Evolutionary conservation across 1,140 invertebrate species (phyloP).

Genomic region (Pseudomyrmex pallidus): DNA sequence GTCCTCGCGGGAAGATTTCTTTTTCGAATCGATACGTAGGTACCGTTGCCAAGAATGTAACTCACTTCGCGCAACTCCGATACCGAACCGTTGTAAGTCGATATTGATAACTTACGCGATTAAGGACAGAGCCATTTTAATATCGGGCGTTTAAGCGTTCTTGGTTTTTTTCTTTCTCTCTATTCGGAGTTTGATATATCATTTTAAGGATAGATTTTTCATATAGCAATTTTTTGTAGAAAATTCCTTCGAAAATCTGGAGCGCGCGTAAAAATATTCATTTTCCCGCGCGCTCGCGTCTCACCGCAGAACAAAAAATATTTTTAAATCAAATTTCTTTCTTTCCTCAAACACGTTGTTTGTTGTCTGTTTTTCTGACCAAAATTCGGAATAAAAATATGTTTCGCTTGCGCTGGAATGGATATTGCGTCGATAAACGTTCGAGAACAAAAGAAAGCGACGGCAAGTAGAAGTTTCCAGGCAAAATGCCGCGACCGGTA

Average conservation of each 20-base stretch:
- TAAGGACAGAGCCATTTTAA: constrained; percentile 18
- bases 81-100: background rate
- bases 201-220: too few relatives aligned
- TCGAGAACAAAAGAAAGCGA: background rate
- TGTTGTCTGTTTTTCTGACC: too few relatives aligned
- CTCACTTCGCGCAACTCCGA: background rate
- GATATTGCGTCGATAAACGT: background rate
- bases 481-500: constrained; percentile 10
- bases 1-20: constrained; percentile 32
- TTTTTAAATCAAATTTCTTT: background rate
- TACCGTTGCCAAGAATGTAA: constrained; percentile 30
- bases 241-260: too few relatives aligned
- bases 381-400: background rate
- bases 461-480: constrained; percentile 4
- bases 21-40: constrained; percentile 22
- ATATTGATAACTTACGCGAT: constrained; percentile 8
- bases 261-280: too few relatives aligned
- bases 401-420: too few relatives aligned
- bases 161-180: background rate
- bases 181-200: background rate
- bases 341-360: too few relatives aligned
- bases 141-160: constrained; percentile 17
- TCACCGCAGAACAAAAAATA: background rate
- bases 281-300: too few relatives aligned
- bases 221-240: too few relatives aligned